Evolutionary conservation across 2,888 invertebrate genomes (phyloP), one percentile per base, ranked within the genome.

Genomic region (Pseudococcus viburni): DNA sequence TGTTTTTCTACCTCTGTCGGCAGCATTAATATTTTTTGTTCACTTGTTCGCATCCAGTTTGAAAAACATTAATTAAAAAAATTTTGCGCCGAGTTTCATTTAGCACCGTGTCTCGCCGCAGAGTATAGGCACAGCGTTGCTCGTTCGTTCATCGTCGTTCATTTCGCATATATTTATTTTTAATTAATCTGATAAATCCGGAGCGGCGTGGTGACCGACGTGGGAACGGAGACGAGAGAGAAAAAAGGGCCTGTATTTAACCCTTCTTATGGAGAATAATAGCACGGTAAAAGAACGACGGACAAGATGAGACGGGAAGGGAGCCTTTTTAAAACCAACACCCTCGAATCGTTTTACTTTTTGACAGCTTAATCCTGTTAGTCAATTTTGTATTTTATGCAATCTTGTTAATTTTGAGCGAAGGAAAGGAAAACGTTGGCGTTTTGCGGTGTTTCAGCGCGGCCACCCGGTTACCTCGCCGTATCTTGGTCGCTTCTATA

Each of bases 101-200:
- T 90, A 64, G 90, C 89, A 22, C 73, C 88, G 19, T 89, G 89
- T 19, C 90, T 89, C n/a, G 90, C 90, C 12, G 84, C 89, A 90
- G 9, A 42, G 9, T 42, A 42, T 42, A 7, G 26, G 26, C 42
- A 42, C 39, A 39, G 6, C 39, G 39, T 39, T 6, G 39, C 39
- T 39, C 39, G 39, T 39, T 39, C 89, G 11, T 91, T 89, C 55
- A 89, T 7, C 86, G 59, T 59, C 88, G 85, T 91, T 80, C 39
- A 42, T 80, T 80, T 80, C 46, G 80, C 80, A 80, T 80, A 80
- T 83, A 83, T 83, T 83, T 83, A 83, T 83, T 83, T 83, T 83
- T 83, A 83, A 83, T 83, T 83, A 83, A 83, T 83, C 80, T 46
- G 80, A 42, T 46, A 46, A 83, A 83, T 83, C 80, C 80, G 73